Base-by-base conservation (phyloP, 2,888 invertebrate genomes). In the Camponotus fellah region DNA sequence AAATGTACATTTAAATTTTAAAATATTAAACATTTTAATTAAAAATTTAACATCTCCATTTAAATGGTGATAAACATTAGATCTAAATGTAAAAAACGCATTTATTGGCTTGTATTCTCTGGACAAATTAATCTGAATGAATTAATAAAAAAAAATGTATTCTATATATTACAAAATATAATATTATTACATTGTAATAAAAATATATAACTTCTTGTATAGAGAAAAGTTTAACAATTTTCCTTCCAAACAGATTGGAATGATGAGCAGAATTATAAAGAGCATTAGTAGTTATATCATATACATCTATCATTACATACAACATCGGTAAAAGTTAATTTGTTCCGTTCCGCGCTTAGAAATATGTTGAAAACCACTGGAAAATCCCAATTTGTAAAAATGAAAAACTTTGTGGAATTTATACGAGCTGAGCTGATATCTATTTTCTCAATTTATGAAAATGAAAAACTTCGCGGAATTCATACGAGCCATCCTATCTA, bases 401-500 rank as follows among this genome's bases (percentile, higher is more conserved):
- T 80, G 79, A 26, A 80, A 74, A 80, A 80, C 79, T 74, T 80
- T 32, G 17, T 74, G 79, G 79, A 80, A 80, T 80, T 80, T 80
- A 80, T 74, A 80, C 79, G 79, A 74, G 60, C 79, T 43, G 34
- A 60, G 79, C 79, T 80, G 74, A 80, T 80, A 80, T 60, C 74
- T 74, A 80, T 80, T 80, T 80, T 71, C 79, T 80, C 79, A 74
- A 80, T 80, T 80, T 80, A 74, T 80, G 79, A 80, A 80, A 80
- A 80, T 80, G 79, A 80, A 80, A 80, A 72, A 72, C 60, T 74
- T 60, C 9, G 74, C 17, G 79, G 79, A 80, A 80, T 80, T 80
- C 79, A 46, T 80, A 74, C 79, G 46, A 74, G 79, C 69, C 69
- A 85, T 82, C 64, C 74, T 79, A 79, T 60, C 72, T 71, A 74